Conservation (phyloP, 1,140 invertebrate species). For the Caerostris extrusa region DNA sequence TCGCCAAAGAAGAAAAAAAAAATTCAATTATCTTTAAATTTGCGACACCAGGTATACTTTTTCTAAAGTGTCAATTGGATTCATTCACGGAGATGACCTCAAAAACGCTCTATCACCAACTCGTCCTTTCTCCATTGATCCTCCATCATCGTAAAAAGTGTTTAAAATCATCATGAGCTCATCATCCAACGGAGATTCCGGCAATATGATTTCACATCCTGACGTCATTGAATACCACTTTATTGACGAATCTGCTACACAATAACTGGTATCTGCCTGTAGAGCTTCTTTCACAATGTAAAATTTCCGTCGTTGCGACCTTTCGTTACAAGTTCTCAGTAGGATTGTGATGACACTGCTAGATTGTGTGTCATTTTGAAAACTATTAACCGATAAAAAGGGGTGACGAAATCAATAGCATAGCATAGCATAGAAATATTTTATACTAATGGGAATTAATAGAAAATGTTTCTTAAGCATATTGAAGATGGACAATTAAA, state of each 20-base stretch:
- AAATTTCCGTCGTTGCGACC: background rate
- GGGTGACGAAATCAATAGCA: background rate
- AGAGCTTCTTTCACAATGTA: slow-evolving; percentile 13
- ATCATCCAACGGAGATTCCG: slow-evolving; percentile 2
- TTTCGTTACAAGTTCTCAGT: background rate
- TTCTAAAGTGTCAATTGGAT: background rate
- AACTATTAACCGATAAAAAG: slow-evolving; percentile 18
- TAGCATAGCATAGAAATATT: too few relatives aligned
- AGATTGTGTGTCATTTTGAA: background rate
- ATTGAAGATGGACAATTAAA: background rate
- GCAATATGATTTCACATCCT: slow-evolving; percentile 28
- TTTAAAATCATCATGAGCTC: slow-evolving; percentile 25
- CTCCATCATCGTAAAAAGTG: slow-evolving; percentile 10
- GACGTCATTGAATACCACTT: slow-evolving; percentile 44
- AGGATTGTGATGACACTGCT: slow-evolving; percentile 3
- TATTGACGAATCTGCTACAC: slow-evolving; percentile 29
- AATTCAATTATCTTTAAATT: background rate
- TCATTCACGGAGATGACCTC: slow-evolving; percentile 15
- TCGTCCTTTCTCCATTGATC: slow-evolving; percentile 26
- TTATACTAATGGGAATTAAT: too few relatives aligned
- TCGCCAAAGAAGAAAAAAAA: background rate
- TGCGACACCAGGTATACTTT: background rate
- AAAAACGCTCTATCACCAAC: background rate
- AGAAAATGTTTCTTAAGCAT: too few relatives aligned
- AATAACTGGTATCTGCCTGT: slow-evolving; percentile 1